Evolutionary conservation across 2,888 invertebrate species (phyloP), one percentile per base, ranked within the genome.

Genomic region (Sinodicranocentrus sp.): DNA sequence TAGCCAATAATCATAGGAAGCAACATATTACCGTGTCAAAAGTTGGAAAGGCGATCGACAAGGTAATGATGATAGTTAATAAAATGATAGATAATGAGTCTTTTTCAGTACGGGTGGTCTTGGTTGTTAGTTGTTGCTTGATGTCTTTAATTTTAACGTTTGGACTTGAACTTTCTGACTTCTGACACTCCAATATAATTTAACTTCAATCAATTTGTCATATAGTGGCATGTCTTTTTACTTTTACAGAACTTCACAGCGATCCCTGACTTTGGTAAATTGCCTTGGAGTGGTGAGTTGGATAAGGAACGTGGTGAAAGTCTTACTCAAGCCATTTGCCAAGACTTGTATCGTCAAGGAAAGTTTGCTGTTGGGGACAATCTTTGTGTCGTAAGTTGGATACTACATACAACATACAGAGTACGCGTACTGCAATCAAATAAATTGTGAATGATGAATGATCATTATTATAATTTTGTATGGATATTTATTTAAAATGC

Each of bases 41-140:
- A 92, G 97, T 98, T 67, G 99, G 99, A 70, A 99, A 98, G 92
- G 95, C 97, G 0, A 96, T 99, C 89, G 99, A 99, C 90, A 94
- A 97, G 89, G 93, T 93, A 72, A 59, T n/a, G n/a, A n/a, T n/a
- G 13, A 21, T n/a, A n/a, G n/a, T 48, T 5, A 10, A n/a, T n/a
- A n/a, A n/a, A n/a, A n/a, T n/a, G n/a, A n/a, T n/a, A n/a, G n/a
- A n/a, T n/a, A n/a, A n/a, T n/a, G n/a, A n/a, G n/a, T n/a, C n/a
- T n/a, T n/a, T n/a, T n/a, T n/a, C n/a, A n/a, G n/a, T n/a, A n/a
- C n/a, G n/a, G n/a, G n/a, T n/a, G n/a, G n/a, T n/a, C n/a, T n/a
- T n/a, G n/a, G n/a, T n/a, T n/a, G n/a, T n/a, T n/a, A n/a, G n/a
- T n/a, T n/a, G n/a, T n/a, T n/a, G n/a, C n/a, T n/a, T n/a, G n/a